phyloP scores from a whole-genome alignment of 1,140 invertebrate species.

The Aporrectodea caliginosa region DNA sequence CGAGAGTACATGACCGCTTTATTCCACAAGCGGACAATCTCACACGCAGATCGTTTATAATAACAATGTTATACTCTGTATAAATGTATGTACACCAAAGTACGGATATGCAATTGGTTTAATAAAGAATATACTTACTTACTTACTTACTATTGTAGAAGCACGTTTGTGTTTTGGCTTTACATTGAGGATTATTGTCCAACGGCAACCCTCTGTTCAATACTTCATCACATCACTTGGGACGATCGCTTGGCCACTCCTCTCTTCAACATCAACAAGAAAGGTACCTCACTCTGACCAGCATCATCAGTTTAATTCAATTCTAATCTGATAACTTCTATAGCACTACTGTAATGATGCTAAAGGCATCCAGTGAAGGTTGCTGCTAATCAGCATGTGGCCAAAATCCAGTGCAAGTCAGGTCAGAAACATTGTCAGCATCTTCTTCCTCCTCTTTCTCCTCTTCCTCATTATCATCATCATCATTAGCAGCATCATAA shows the following conservation, averaged over 20 bases:
- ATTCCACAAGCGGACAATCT: no score
- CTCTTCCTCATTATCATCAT: no score
- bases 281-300: no score
- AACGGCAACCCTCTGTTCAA: constrained; percentile 27
- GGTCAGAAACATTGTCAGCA: no score
- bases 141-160: constrained; percentile 27
- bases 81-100: neutral
- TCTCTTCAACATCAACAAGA: constrained; percentile 31
- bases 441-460: no score
- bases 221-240: constrained; percentile 34
- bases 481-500: no score
- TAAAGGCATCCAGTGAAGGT: neutral
- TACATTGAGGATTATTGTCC: constrained; percentile 37
- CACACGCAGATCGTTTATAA: neutral
- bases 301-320: no score
- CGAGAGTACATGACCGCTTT: no score
- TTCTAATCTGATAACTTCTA: neutral
- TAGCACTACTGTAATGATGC: neutral
- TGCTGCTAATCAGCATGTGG: no score
- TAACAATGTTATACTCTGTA: neutral
- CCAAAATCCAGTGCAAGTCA: neutral
- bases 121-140: neutral
- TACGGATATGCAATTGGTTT: neutral
- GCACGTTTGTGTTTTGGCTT: constrained; percentile 37
- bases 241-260: constrained; percentile 33